phyloP scores from a whole-genome alignment of 2,797 vertebrate species.

The Trematomus bernacchii region DNA sequence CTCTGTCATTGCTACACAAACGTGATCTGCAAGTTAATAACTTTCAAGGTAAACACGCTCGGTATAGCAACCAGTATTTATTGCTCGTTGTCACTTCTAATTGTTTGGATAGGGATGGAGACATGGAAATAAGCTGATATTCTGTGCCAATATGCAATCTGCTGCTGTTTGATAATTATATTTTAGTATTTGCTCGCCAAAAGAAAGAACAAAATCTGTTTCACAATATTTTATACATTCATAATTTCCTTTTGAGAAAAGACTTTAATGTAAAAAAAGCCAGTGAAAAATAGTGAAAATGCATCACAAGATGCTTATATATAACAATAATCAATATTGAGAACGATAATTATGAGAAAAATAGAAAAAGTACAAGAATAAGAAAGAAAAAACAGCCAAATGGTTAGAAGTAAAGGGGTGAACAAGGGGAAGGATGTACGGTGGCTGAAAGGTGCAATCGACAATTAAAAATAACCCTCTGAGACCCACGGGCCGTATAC shows the following conservation, averaged over 20 bases:
- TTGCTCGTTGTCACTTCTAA: constrained; percentile 17
- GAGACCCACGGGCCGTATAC: too few relatives aligned
- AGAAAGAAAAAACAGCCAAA: not conserved
- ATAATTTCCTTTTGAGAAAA: too few relatives aligned
- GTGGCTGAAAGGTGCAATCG: not conserved
- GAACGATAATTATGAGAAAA: not conserved
- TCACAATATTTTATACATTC: not conserved
- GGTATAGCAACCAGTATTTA: constrained; percentile 16
- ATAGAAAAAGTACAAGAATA: not conserved
- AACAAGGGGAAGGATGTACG: not conserved
- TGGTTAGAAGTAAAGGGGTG: not conserved
- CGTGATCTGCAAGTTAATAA: constrained; percentile 41
- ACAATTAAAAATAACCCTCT: too few relatives aligned
- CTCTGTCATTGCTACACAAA: constrained; percentile 34
- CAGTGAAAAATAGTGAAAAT: too few relatives aligned
- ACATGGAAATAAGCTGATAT: not conserved
- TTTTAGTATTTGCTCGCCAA: not conserved
- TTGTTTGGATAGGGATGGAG: constrained; percentile 20
- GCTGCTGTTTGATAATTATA: constrained; percentile 17
- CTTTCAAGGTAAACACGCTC: constrained; percentile 29
- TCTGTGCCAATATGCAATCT: not conserved
- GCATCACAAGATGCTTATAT: not conserved
- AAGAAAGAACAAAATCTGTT: not conserved
- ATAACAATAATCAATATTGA: not conserved
- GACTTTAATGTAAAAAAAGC: not conserved